Conservation (phyloP, 2,888 invertebrate species). For the Drosophila limbata region DNA sequence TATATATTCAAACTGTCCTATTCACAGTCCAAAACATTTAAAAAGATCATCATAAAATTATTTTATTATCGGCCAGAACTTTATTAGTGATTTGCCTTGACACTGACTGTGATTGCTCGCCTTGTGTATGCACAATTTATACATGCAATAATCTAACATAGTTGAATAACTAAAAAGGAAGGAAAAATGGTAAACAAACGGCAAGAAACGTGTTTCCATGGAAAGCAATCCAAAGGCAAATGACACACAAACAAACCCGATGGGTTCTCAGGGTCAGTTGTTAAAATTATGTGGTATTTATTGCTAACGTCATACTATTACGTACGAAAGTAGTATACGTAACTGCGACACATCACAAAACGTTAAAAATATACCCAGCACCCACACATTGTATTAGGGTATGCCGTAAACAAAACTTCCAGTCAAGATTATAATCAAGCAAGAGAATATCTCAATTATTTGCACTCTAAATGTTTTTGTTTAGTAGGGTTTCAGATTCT, state of each 20-base stretch:
- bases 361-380: not conserved
- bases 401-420: not conserved
- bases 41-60: slow-evolving; percentile 1
- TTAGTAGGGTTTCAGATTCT: too few relatives aligned
- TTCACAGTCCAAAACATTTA: not conserved
- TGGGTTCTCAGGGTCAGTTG: slow-evolving; percentile 58
- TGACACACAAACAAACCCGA: slow-evolving; percentile 11
- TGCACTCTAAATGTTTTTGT: too few relatives aligned
- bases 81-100: slow-evolving; percentile 29
- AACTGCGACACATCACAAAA: slow-evolving; percentile 1
- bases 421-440: not conserved
- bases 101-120: slow-evolving; percentile 13
- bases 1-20: too few relatives aligned
- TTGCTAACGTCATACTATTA: slow-evolving; percentile 21
- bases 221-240: slow-evolving; percentile 25
- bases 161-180: slow-evolving; percentile 23
- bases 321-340: slow-evolving; percentile 31
- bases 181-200: slow-evolving; percentile 34
- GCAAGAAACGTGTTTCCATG: slow-evolving; percentile 35
- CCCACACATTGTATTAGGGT: not conserved
- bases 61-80: slow-evolving; percentile 7
- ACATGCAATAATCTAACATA: slow-evolving; percentile 35
- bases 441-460: not conserved
- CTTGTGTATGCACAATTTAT: slow-evolving; percentile 24
- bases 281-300: slow-evolving; percentile 9